Evolutionary conservation across 2,888 invertebrate genomes (phyloP), one percentile per base, ranked within the genome.

Genomic region (Opisthograptis luteolata): DNA sequence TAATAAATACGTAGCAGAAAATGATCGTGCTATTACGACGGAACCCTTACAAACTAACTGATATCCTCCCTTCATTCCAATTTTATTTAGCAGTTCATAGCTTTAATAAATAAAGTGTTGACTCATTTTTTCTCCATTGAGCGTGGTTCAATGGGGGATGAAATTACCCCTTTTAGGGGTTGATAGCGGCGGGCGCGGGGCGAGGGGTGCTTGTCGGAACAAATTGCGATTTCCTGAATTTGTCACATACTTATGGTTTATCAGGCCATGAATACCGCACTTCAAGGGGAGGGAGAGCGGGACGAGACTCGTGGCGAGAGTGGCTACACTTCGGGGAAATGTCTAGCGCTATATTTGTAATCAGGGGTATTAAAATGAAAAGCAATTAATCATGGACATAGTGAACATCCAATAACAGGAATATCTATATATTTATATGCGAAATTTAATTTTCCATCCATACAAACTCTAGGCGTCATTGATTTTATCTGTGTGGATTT

Each of bases 71-170:
- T 40, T 22, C 7, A 17, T 19, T 4, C 30, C 9, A 8, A 30
- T 42, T 31, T 30, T 41, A 48, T 48, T 48, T 41, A 48, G 41
- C 35, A 41, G n/a, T 30, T 17, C 17, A 30, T 24, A 19, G 36
- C 24, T 31, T 48, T 42, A 48, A 41, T 48, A 48, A 41, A 62
- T 62, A 62, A 69, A 70, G 56, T 61, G 66, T 60, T 48, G 60
- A 60, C 57, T 68, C 58, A 64, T 68, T 69, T 68, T 55, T 64
- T 60, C 49, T 35, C 48, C 48, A 64, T 62, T 57, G 58, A 62
- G 32, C 47, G 46, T n/a, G 45, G 56, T 53, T 55, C 62, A 70
- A 66, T 60, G 60, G 50, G 55, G 53, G 54, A 52, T 60, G 47
- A 68, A 70, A 66, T 70, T 62, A 67, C 62, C 66, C 62, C 62